A percentile compares a stretch with the other conserved stretches of the same genome.
phyloP scores from a whole-genome alignment of 2,113 vertebrate species.

The Ibidorhyncha struthersii region DNA sequence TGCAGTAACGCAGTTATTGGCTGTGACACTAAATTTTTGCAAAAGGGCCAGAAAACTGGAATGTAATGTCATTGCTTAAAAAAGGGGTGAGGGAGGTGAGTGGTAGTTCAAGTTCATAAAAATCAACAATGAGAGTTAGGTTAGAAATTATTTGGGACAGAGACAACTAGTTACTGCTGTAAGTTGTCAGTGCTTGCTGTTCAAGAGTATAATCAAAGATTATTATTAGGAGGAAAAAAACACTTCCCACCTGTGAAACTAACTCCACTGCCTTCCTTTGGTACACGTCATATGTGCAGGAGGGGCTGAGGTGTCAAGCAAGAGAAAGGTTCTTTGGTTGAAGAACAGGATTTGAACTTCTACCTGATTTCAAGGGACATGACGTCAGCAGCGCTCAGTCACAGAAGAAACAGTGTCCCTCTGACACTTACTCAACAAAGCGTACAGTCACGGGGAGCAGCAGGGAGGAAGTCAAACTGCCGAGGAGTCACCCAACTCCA shows the following conservation, averaged over 20 bases:
- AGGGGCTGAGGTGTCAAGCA: neutral
- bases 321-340: neutral
- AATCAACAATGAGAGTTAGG: neutral
- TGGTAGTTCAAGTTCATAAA: neutral
- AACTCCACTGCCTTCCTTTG: neutral
- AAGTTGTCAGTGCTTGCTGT: neutral
- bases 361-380: neutral
- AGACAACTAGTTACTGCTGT: neutral
- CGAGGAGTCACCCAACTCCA: rapidly evolving
- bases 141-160: neutral
- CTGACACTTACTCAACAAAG: rapidly evolving
- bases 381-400: rapidly evolving
- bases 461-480: neutral
- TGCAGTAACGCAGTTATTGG: neutral
- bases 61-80: neutral
- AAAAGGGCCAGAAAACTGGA: neutral
- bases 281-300: rapidly evolving
- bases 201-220: neutral
- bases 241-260: neutral
- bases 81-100: neutral
- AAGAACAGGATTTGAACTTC: neutral
- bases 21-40: rapidly evolving
- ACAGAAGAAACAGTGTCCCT: too few relatives aligned
- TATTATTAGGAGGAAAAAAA: neutral
- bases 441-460: rapidly evolving